Evolutionary conservation across 92 coral and sea anemone species (phyloP).

Genomic region (Zoanthus sansibaricus): DNA sequence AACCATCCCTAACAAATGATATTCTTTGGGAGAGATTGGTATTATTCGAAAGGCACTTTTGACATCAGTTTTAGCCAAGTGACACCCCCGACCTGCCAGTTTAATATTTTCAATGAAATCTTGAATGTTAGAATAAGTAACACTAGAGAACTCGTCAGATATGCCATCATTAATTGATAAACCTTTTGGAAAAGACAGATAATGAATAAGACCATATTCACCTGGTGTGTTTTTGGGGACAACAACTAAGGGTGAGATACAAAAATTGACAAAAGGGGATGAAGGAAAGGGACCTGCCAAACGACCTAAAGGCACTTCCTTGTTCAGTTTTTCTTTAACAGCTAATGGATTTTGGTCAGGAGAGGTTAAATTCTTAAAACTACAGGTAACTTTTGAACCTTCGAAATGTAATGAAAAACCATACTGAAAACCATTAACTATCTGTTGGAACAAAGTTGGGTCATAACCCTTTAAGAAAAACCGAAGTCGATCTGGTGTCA

Average conservation of each 20-base stretch:
- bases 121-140: constrained; percentile 33
- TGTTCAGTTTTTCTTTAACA: constrained; percentile 55
- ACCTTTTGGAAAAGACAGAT: constrained; percentile 67
- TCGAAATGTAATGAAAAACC: constrained; percentile 36
- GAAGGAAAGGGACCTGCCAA: constrained; percentile 65
- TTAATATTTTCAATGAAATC: constrained; percentile 24
- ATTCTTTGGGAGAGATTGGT: constrained; percentile 55
- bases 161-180: constrained; percentile 69
- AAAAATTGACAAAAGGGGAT: constrained; percentile 67
- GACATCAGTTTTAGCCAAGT: constrained; percentile 62
- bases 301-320: constrained; percentile 60
- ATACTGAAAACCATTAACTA: constrained; percentile 30
- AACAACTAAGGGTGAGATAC: constrained; percentile 67
- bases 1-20: constrained; percentile 51
- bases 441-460: not conserved
- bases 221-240: constrained; percentile 71
- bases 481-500: constrained; percentile 38
- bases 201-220: constrained; percentile 68
- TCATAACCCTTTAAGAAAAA: constrained; percentile 31
- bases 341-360: constrained; percentile 17
- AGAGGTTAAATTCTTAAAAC: constrained; percentile 12
- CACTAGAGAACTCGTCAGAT: constrained; percentile 23
- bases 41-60: constrained; percentile 55
- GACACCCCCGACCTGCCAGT: constrained; percentile 39
- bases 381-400: not conserved